Percentiles rank a stretch among this genome's conserved stretches.
Conservation (phyloP, 2,888 invertebrate genomes). For the Ischnura elegans region DNA sequence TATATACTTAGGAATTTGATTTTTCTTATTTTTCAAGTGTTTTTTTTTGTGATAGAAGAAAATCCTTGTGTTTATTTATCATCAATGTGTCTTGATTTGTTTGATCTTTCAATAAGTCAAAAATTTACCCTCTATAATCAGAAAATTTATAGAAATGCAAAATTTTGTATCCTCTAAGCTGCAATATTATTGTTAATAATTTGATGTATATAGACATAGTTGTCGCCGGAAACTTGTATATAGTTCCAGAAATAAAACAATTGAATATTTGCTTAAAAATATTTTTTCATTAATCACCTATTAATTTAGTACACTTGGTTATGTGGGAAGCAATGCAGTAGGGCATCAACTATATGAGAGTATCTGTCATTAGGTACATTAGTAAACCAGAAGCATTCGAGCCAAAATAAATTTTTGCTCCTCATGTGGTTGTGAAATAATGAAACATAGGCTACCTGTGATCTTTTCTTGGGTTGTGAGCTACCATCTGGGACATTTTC, state of each 20-base stretch:
- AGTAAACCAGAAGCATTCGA: no score
- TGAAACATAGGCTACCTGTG: no score
- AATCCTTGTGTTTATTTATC: background rate
- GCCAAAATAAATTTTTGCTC: no score
- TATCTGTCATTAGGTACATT: no score
- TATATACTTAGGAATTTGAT: background rate
- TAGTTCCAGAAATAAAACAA: slow-evolving; percentile 49
- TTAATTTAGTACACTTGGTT: no score
- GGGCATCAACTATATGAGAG: no score
- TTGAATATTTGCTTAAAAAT: background rate
- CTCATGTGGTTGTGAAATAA: no score
- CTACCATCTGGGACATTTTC: no score
- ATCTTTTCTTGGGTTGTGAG: no score
- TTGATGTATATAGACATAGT: slow-evolving; percentile 50
- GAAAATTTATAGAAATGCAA: background rate
- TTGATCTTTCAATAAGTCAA: background rate
- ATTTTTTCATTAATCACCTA: no score
- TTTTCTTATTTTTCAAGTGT: slow-evolving; percentile 34
- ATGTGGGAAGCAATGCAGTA: no score
- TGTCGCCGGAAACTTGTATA: slow-evolving; percentile 39
- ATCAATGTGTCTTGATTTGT: background rate
- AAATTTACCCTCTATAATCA: background rate
- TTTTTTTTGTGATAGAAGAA: no score
- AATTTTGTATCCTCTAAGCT: background rate
- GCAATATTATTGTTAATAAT: slow-evolving; percentile 41